A percentile compares a stretch with the other conserved stretches of the same genome.
Evolutionary conservation across 2,797 vertebrate species (phyloP).

Genomic region (Botia almorhae): DNA sequence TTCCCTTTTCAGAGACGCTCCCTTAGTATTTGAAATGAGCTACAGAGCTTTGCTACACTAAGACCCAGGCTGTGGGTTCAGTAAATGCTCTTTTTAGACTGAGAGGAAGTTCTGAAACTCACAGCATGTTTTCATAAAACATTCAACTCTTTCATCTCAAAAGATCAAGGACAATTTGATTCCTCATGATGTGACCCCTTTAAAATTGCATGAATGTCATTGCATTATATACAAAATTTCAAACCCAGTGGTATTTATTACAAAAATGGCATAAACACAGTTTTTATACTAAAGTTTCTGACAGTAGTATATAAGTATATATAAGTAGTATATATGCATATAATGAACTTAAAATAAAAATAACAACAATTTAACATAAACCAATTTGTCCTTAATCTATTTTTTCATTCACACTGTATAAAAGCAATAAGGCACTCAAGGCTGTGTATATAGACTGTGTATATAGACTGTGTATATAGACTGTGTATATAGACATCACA

Average conservation of each 20-base stretch:
- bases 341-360: too few relatives aligned
- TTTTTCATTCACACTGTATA: too few relatives aligned
- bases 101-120: neutral
- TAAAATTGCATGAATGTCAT: constrained; percentile 33
- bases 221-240: constrained; percentile 9
- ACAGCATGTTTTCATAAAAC: constrained; percentile 2
- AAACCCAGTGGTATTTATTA: neutral
- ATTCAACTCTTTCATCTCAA: constrained; percentile 31
- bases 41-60: neutral
- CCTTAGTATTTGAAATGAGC: neutral
- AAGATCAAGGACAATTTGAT: constrained; percentile 25
- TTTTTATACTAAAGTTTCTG: neutral
- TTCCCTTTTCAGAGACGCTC: neutral
- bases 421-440: too few relatives aligned
- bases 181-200: constrained; percentile 24
- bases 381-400: too few relatives aligned
- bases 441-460: too few relatives aligned
- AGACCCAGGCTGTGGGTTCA: neutral
- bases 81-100: constrained; percentile 1
- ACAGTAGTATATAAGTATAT: too few relatives aligned
- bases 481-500: neutral
- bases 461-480: too few relatives aligned
- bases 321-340: too few relatives aligned
- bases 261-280: neutral
- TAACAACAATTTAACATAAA: too few relatives aligned